Evolutionary conservation across 92 coral and sea anemone genomes (phyloP), one percentile per base, ranked within the genome.

Genomic region (Porites rus): DNA sequence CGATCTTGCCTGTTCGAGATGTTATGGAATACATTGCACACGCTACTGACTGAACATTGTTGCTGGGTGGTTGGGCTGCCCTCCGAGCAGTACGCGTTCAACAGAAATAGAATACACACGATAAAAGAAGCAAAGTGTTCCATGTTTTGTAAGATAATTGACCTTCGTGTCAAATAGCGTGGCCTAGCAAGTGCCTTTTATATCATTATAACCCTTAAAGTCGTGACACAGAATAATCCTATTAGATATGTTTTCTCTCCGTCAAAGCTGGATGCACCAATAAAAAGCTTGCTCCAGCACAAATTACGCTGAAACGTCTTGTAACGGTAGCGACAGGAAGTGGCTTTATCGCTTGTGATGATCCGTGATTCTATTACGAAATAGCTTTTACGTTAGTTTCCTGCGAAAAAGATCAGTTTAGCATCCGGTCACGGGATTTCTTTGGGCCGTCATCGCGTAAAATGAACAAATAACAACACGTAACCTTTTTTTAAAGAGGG

Each of bases 1-100:
- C 61, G 59, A 14, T 13, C 52, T 51, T 65, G 84, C 2, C n/a
- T 8, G 8, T 61, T 62, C 7, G 25, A 21, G 50, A 79, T 16
- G 22, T 65, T 79, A 43, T 67, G 52, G 13, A 79, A 65, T 2
- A 69, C 51, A 13, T 17, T 52, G 16, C 84, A 79, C 65, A 79
- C 28, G 16, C n/a, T 65, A 1, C 54, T 3, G 0, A 52, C 38
- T 6, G 24, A 6, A 67, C 84, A 79, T 7, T 8, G 38, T 13
- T 21, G 64, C 51, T 11, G 84, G 63, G 19, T 66, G 4, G 53
- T 14, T 13, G 61, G 0, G 0, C 46, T 38, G 6, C 46, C 46
- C 31, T 28, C 2, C 28, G 2, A 25, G 28, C 28, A 25, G 28
- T 25, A 14, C 11, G 1, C 61, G 61, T 56, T 56, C 17, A 14